phyloP scores from a whole-genome alignment of 92 coral and sea anemone genomes.

The Epizoanthus fatuus region DNA sequence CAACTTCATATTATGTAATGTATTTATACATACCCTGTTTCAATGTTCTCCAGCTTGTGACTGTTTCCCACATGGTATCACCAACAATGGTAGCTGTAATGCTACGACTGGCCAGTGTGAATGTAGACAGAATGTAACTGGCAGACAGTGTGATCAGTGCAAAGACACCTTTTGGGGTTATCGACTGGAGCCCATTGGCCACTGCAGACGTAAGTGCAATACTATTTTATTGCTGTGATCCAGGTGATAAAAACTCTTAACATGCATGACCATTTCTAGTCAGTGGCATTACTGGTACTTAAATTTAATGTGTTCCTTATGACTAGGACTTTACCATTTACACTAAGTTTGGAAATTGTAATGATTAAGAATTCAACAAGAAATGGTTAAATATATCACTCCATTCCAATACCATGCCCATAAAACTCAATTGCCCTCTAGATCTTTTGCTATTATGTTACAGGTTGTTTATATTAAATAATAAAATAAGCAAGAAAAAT shows the following conservation, averaged over 20 bases:
- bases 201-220: constrained; percentile 77
- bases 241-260: neutral
- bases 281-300: no score
- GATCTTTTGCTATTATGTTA: no score
- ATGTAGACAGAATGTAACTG: constrained; percentile 94
- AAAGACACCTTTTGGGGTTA: constrained; percentile 95
- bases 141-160: constrained; percentile 89
- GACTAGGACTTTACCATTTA: no score
- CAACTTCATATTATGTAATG: neutral
- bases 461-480: no score
- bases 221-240: neutral
- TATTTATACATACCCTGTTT: neutral
- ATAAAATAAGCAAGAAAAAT: no score
- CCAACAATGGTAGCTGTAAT: constrained; percentile 94
- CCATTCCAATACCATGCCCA: no score
- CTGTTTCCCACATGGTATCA: constrained; percentile 83
- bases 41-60: constrained; percentile 77
- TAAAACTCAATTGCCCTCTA: no score
- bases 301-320: no score
- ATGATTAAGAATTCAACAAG: no score
- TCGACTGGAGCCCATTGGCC: constrained; percentile 70
- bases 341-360: no score
- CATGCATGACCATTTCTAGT: no score
- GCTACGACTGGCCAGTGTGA: constrained; percentile 95
- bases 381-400: no score